Conservation (phyloP, 2,888 invertebrate species). For the Calameuta pallipes region DNA sequence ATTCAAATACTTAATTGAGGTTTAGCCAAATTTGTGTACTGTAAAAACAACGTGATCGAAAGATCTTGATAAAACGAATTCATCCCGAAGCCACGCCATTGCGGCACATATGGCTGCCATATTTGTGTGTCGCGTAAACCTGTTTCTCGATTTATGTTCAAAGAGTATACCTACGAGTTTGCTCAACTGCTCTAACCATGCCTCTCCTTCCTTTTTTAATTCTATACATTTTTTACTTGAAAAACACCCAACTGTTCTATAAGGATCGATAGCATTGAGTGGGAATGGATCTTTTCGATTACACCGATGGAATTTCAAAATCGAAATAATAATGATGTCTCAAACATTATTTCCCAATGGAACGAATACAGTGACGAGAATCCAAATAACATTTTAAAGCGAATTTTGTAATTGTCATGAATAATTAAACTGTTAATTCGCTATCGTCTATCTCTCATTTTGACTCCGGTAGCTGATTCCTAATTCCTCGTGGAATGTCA, state of each 20-base stretch:
- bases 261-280: neutral
- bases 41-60: neutral
- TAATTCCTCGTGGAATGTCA: neutral
- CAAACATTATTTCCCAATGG: neutral
- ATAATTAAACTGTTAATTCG: neutral
- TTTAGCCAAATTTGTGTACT: neutral
- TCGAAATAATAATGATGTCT: neutral
- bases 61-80: neutral
- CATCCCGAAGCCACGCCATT: neutral
- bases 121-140: conserved; percentile 19
- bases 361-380: neutral
- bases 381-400: neutral
- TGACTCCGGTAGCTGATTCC: neutral
- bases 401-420: neutral
- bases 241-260: neutral
- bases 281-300: neutral
- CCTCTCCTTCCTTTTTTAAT: neutral
- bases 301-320: neutral
- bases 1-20: neutral
- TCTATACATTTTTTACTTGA: neutral
- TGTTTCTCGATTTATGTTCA: conserved; percentile 34
- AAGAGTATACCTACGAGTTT: conserved; percentile 23
- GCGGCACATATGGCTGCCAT: conserved; percentile 25
- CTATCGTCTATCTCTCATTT: neutral
- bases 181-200: neutral